A percentile compares a stretch with the other conserved stretches of the same genome.
These are phyloP conservation scores for Vannuccia rotundouncinata DNA, from an alignment of 2,888 invertebrate genomes.

Conservation along the genomic window DNA sequence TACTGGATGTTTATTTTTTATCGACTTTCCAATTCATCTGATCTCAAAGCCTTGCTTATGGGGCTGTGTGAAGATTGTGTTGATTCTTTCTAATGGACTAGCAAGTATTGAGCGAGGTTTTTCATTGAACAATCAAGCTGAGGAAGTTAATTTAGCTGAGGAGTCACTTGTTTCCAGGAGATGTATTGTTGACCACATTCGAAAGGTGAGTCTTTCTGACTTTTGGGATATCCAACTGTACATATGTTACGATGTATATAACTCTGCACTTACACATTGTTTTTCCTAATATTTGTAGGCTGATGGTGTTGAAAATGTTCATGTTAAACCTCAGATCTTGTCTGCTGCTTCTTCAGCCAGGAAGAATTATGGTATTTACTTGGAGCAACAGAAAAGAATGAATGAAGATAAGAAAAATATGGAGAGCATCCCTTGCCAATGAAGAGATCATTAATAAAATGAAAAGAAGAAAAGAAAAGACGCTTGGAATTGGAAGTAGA, in stretches of 20 bases:
- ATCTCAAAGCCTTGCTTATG: background rate
- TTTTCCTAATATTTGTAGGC: background rate
- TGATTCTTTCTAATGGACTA: background rate
- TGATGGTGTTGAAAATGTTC: background rate
- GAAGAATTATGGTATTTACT: background rate
- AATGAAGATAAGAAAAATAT: background rate
- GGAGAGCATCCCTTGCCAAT: background rate
- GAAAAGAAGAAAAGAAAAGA: background rate
- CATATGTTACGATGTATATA: background rate
- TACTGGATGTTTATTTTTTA: background rate
- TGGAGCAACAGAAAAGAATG: background rate
- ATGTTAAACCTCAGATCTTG: background rate
- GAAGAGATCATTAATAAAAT: background rate
- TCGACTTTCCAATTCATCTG: background rate
- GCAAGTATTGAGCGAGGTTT: background rate
- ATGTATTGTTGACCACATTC: background rate
- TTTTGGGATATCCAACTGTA: background rate
- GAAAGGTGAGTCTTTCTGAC: background rate
- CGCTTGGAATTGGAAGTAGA: background rate
- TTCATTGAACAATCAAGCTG: background rate
- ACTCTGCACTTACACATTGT: background rate
- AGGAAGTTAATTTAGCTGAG: background rate
- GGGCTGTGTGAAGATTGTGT: background rate
- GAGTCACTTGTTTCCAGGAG: background rate
- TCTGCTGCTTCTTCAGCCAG: background rate